phyloP scores from a whole-genome alignment of 2,113 vertebrate species.

The Myotis brandtii region DNA sequence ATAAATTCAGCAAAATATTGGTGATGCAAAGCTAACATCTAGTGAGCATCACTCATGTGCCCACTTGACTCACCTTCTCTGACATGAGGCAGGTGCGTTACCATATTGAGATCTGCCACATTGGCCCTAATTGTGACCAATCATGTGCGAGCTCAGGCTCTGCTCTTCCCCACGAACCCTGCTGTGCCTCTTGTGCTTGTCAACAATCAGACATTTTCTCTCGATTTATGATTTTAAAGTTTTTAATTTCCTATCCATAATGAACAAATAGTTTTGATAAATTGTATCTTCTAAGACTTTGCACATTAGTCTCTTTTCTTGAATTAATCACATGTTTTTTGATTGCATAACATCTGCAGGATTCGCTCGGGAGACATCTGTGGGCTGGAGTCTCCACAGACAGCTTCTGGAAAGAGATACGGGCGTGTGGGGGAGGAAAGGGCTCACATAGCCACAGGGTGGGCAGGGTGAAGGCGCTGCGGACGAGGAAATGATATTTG shows the following conservation, averaged over 20 bases:
- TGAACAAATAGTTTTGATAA: not conserved
- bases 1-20: not conserved
- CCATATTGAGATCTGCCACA: fast-evolving
- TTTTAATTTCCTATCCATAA: not conserved
- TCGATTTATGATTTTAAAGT: not conserved
- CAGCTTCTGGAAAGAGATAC: not conserved
- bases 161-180: not conserved
- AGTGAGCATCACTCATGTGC: not conserved
- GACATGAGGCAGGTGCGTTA: not conserved
- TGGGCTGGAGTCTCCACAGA: not conserved
- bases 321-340: constrained; percentile 27
- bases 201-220: not conserved
- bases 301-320: not conserved
- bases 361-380: not conserved
- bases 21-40: not conserved
- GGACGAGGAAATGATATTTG: not conserved
- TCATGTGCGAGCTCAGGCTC: fast-evolving
- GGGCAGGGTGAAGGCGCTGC: not conserved
- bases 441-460: too few species aligned
- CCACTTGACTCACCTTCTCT: not conserved
- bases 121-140: not conserved
- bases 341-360: not conserved
- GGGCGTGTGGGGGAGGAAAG: not conserved
- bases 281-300: not conserved
- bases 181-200: not conserved